Base-by-base conservation (phyloP, 2,888 invertebrate genomes). In the Lordiphosa andalusiaca region DNA sequence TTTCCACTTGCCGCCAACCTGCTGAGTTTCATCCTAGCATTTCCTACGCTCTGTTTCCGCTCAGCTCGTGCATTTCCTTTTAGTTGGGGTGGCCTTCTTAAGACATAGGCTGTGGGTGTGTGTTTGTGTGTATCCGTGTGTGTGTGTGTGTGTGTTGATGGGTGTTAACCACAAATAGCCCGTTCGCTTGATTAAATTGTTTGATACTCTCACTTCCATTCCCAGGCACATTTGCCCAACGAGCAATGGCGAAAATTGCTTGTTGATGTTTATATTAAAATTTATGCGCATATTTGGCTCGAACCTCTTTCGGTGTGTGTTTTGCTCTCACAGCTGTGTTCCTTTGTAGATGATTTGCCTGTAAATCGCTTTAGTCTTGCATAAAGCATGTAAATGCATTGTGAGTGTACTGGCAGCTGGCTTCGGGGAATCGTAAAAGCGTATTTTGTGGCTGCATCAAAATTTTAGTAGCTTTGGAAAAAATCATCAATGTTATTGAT, bases 131-230 rank as follows among this genome's bases (percentile, higher is more conserved):
- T 13, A n/a, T n/a, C n/a, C n/a, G 42, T 62, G 42, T 58, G 57
- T 60, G 54, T 57, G 52, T 56, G 55, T 13, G 38, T 30, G 9
- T 39, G 42, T 13, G 38, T 13, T 12, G 13, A 44, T 56, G 62
- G 68, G 68, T 56, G 61, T 71, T 69, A 61, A 62, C 73, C 82
- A 60, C 77, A 81, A 82, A 82, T 73, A 64, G 78, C 35, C 52
- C 60, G 60, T 52, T 65, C 35, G 66, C 61, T 73, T 75, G 75
- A 82, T 75, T 78, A 78, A 82, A 82, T 73, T 71, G 69, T 64
- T 75, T 59, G 55, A 68, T 71, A 57, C 53, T 49, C 54, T 50
- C 44, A 48, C 48, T 51, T 37, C 41, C 36, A 42, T 49, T 30
- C 37, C 9, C 23, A 42, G 12, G 23, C 25, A 41, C 35, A 46